Percentiles rank a stretch among this genome's conserved stretches.
Conservation (phyloP, 1,140 invertebrate genomes). For the Carposina sasakii region DNA sequence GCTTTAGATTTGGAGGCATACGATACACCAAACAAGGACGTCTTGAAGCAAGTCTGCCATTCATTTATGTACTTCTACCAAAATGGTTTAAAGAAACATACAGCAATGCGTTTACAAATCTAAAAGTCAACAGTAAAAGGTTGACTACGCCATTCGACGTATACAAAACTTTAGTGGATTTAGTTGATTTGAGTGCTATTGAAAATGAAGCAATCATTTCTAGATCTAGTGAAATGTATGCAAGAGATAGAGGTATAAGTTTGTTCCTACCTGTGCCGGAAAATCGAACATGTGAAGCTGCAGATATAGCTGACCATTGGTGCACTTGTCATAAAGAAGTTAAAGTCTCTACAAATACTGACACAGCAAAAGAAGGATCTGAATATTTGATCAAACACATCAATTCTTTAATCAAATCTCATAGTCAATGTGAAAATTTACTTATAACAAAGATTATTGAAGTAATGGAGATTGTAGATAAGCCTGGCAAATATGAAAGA, state of each 20-base stretch:
- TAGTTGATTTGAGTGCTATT: constrained; percentile 44
- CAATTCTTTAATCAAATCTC: constrained; percentile 75
- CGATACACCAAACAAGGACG: constrained; percentile 85
- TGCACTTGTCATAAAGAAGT: constrained; percentile 83
- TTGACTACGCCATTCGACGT: constrained; percentile 90
- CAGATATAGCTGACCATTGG: constrained; percentile 86
- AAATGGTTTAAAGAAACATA: constrained; percentile 78
- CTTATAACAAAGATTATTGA: constrained; percentile 72
- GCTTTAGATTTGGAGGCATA: constrained; percentile 87
- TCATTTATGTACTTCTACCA: constrained; percentile 87
- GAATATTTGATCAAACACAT: constrained; percentile 75
- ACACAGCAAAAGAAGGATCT: constrained; percentile 66
- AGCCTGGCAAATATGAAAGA: constrained; percentile 46
- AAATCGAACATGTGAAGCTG: constrained; percentile 81
- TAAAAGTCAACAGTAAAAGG: constrained; percentile 81
- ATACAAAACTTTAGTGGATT: constrained; percentile 76
- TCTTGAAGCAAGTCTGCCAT: constrained; percentile 92
- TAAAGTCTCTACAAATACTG: constrained; percentile 67
- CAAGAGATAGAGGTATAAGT: constrained; percentile 77
- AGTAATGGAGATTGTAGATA: constrained; percentile 65
- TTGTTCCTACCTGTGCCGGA: constrained; percentile 81
- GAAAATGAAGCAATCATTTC: constrained; percentile 47
- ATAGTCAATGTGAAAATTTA: constrained; percentile 75
- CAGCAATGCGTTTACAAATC: constrained; percentile 76
- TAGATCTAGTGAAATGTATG: constrained; percentile 30